Conservation (phyloP, 2,888 invertebrate genomes). For the Gandaritis pyraliata region DNA sequence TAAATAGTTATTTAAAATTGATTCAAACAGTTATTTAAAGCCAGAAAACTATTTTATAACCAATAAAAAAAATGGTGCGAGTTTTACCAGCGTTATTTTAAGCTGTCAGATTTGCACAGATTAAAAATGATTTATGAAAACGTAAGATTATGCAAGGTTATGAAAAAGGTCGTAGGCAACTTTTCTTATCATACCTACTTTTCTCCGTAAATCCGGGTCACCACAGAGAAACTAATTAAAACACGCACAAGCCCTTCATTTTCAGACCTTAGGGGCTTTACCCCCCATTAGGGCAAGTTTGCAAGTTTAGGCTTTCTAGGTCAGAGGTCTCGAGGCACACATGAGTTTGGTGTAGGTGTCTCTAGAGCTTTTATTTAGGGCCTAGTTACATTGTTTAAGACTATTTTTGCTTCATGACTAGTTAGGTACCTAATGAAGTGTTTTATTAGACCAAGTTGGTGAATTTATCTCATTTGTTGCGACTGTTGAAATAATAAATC, state of each 20-base stretch:
- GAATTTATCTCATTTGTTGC: no score
- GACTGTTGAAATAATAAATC: no score
- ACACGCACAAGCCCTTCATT: conserved; percentile 29
- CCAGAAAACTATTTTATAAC: no score
- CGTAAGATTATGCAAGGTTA: conserved; percentile 16
- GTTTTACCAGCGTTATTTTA: neutral
- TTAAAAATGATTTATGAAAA: conserved; percentile 9
- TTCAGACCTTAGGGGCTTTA: conserved; percentile 23
- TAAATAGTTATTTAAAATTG: neutral
- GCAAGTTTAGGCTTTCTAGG: conserved; percentile 27
- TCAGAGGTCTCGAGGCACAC: conserved; percentile 10
- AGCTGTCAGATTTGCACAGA: conserved; percentile 20
- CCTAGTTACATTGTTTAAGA: neutral
- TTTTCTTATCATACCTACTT: conserved; percentile 34
- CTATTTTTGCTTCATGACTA: no score
- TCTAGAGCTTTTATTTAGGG: conserved; percentile 1
- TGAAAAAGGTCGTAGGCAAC: conserved; percentile 24
- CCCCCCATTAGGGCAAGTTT: conserved; percentile 25
- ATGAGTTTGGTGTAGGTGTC: conserved; percentile 3
- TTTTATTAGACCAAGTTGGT: no score
- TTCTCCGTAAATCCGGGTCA: conserved; percentile 31
- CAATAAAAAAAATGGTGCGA: no score
- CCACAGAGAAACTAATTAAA: conserved; percentile 43
- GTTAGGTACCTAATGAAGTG: no score
- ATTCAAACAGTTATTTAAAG: no score